A percentile compares a stretch with the other conserved stretches of the same genome.
phyloP scores from a whole-genome alignment of 2,888 invertebrate species.

The Pachydiplax longipennis region DNA sequence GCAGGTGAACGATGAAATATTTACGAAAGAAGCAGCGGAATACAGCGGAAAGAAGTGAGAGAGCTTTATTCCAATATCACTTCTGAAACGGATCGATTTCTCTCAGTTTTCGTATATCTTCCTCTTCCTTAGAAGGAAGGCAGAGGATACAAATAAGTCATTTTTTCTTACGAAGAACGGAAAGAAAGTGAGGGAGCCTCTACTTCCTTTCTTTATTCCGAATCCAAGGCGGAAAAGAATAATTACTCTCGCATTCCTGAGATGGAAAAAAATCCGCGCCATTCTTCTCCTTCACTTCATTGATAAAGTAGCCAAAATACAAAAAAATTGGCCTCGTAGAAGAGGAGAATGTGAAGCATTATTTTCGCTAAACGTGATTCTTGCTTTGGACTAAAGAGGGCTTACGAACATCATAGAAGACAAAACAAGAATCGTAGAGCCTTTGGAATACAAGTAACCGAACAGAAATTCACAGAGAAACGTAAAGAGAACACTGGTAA shows the following conservation, averaged over 20 bases:
- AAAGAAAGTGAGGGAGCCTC: background rate
- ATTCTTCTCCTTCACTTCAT: background rate
- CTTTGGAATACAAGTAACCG: too few relatives aligned
- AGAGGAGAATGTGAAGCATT: too few relatives aligned
- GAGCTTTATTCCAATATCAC: background rate
- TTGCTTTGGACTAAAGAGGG: too few relatives aligned
- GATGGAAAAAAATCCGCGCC: background rate
- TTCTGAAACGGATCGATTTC: too few relatives aligned
- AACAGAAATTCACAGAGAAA: too few relatives aligned
- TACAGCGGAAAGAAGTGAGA: background rate
- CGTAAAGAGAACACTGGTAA: too few relatives aligned
- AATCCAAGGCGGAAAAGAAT: background rate
- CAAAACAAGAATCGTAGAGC: too few relatives aligned
- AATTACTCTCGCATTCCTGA: background rate
- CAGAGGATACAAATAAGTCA: background rate
- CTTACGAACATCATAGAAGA: too few relatives aligned
- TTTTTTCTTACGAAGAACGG: background rate
- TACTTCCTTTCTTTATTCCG: background rate
- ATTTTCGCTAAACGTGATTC: too few relatives aligned
- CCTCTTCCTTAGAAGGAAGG: background rate
- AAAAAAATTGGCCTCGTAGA: background rate
- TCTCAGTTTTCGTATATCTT: too few relatives aligned
- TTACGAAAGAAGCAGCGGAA: background rate
- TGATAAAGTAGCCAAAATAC: background rate
- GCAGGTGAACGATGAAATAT: conserved; percentile 28